Percentiles rank a stretch among this genome's conserved stretches.
phyloP scores from a whole-genome alignment of 1,140 invertebrate species.

The Hyphantria cunea region DNA sequence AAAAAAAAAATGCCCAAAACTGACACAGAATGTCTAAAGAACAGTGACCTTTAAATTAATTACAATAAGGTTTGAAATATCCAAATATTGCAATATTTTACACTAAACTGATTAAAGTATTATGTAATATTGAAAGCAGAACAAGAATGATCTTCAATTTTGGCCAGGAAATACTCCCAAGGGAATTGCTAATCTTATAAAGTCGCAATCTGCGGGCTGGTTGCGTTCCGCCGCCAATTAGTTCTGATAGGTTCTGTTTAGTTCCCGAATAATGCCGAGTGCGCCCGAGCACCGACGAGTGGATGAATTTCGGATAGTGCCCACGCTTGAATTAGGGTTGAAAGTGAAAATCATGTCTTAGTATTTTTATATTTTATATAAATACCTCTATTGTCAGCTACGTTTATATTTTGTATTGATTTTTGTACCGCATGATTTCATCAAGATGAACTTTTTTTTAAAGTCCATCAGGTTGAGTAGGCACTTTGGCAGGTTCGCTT shows the following conservation, averaged over 20 bases:
- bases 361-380: constrained; percentile 11
- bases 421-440: too few species aligned
- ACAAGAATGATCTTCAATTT: constrained; percentile 17
- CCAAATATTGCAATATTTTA: too few species aligned
- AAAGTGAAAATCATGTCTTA: not conserved
- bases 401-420: too few species aligned
- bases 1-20: too few species aligned
- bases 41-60: too few species aligned
- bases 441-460: too few species aligned
- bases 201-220: constrained; percentile 42
- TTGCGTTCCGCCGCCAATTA: constrained; percentile 50
- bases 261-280: constrained; percentile 29
- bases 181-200: constrained; percentile 43
- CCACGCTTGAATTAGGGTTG: constrained; percentile 23
- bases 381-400: constrained; percentile 5
- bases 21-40: too few species aligned
- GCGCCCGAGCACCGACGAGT: constrained; percentile 12
- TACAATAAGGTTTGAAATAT: too few species aligned
- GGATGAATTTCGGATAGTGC: constrained; percentile 2
- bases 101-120: too few species aligned
- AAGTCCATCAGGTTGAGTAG: too few species aligned
- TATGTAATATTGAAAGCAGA: not conserved
- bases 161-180: constrained; percentile 16
- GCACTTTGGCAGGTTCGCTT: too few species aligned
- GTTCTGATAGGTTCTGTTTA: constrained; percentile 48